A percentile compares a stretch with the other conserved stretches of the same genome.
Evolutionary conservation across 2,113 vertebrate genomes (phyloP).

Genomic region (Picathartes gymnocephalus): DNA sequence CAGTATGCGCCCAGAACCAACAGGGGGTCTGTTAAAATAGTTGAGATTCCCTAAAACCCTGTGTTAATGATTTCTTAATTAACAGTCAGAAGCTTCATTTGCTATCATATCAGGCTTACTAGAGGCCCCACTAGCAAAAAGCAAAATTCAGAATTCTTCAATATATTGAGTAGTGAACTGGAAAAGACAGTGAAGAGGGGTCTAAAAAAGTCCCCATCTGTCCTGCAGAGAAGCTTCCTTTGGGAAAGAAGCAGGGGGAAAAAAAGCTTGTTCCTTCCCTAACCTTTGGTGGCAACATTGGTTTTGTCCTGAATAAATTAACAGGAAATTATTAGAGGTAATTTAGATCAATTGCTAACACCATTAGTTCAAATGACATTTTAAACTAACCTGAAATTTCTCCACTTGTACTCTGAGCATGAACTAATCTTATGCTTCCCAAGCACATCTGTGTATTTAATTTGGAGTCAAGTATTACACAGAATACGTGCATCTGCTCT

Average conservation of each 20-base stretch:
- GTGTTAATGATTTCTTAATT: not conserved
- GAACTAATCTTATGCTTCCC: not conserved
- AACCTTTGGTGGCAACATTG: not conserved
- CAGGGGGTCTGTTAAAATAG: not conserved
- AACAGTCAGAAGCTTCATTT: not conserved
- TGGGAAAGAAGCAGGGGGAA: not conserved
- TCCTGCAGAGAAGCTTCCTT: not conserved
- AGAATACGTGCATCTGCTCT: not conserved
- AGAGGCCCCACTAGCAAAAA: not conserved
- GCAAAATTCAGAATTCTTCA: not conserved
- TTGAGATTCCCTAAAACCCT: not conserved
- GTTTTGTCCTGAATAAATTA: not conserved
- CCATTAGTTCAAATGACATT: not conserved
- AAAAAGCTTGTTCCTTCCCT: not conserved
- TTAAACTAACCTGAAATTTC: slow-evolving; percentile 20
- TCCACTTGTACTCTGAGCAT: not conserved
- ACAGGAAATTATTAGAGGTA: not conserved
- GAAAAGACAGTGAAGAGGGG: not conserved
- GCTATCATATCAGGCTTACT: not conserved
- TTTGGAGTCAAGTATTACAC: not conserved
- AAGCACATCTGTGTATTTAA: not conserved
- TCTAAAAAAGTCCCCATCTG: not conserved
- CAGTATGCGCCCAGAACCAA: not conserved
- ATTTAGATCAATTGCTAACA: slow-evolving; percentile 17
- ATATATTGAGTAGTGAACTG: not conserved